phyloP scores from a whole-genome alignment of 1,140 invertebrate genomes.

The Pachyrhynchus sulphureomaculatus region DNA sequence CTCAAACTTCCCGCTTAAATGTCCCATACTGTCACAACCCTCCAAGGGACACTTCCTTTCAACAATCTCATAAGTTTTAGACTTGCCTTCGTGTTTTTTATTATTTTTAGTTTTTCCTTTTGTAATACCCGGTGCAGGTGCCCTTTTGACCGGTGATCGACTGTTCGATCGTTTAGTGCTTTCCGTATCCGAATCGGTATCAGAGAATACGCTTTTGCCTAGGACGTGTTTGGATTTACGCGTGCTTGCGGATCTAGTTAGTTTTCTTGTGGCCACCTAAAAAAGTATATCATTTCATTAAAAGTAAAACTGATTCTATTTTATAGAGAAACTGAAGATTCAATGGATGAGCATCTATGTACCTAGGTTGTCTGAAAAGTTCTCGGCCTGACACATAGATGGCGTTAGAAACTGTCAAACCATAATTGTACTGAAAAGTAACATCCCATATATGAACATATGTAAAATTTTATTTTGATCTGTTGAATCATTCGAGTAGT shows the following conservation, averaged over 20 bases:
- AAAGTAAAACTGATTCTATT: background rate
- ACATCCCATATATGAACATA: too few species aligned
- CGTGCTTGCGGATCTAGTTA: slow-evolving; percentile 58
- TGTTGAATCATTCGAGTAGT: too few species aligned
- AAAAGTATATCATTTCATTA: too few species aligned
- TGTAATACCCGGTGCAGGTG: slow-evolving; percentile 50
- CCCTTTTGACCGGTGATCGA: slow-evolving; percentile 65
- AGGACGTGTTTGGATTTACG: slow-evolving; percentile 58
- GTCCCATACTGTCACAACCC: slow-evolving; percentile 86
- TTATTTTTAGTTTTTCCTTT: slow-evolving; percentile 52
- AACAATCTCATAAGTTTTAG: slow-evolving; percentile 54
- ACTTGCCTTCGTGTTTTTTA: slow-evolving; percentile 55
- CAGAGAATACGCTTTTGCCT: slow-evolving; percentile 53
- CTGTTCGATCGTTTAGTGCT: slow-evolving; percentile 57
- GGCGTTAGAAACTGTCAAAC: too few species aligned
- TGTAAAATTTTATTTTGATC: too few species aligned
- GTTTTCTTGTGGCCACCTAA: slow-evolving; percentile 52
- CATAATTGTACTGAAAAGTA: too few species aligned
- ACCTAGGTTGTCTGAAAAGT: too few species aligned
- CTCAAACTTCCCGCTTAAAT: slow-evolving; percentile 81
- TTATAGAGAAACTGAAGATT: background rate
- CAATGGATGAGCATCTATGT: too few species aligned
- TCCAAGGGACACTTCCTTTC: slow-evolving; percentile 82
- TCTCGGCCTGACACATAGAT: too few species aligned
- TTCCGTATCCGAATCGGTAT: slow-evolving; percentile 55